Percentiles rank a stretch among this genome's conserved stretches.
Conservation (phyloP, 2,113 vertebrate species). For the Thunnus maccoyii region DNA sequence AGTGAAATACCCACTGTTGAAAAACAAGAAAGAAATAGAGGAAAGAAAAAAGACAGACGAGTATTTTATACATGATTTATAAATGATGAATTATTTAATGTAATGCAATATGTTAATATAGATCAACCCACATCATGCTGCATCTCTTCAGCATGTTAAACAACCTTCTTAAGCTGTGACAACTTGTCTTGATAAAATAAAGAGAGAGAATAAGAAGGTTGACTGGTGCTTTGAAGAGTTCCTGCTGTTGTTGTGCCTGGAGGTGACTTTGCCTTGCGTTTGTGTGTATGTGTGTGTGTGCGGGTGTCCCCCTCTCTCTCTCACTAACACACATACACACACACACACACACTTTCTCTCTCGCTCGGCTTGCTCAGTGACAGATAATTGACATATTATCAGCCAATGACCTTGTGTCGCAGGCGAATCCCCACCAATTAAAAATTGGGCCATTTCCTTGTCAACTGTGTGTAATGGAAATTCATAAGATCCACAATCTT, state of each 20-base stretch:
- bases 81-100: too few species aligned
- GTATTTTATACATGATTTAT: too few species aligned
- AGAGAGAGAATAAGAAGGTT: slow-evolving; percentile 21
- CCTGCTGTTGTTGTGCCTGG: slow-evolving; percentile 51
- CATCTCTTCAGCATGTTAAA: slow-evolving; percentile 10
- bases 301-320: not conserved
- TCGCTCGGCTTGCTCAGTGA: slow-evolving; percentile 34
- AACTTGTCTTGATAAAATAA: slow-evolving; percentile 16
- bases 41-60: too few species aligned
- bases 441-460: slow-evolving; percentile 65
- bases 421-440: slow-evolving; percentile 67
- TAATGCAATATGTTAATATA: too few species aligned
- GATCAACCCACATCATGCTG: not conserved
- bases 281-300: slow-evolving; percentile 33
- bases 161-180: slow-evolving; percentile 11
- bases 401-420: slow-evolving; percentile 73
- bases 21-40: too few species aligned
- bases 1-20: too few species aligned
- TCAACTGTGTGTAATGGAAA: slow-evolving; percentile 63
- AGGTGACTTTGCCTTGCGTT: slow-evolving; percentile 75
- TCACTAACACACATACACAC: too few species aligned
- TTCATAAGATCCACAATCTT: slow-evolving; percentile 35
- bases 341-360: not conserved
- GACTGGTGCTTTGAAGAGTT: slow-evolving; percentile 56
- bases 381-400: slow-evolving; percentile 75